These are phyloP conservation scores for Myotis pilosus DNA, from an alignment of 2,797 vertebrate species.

Conservation along the genomic window DNA sequence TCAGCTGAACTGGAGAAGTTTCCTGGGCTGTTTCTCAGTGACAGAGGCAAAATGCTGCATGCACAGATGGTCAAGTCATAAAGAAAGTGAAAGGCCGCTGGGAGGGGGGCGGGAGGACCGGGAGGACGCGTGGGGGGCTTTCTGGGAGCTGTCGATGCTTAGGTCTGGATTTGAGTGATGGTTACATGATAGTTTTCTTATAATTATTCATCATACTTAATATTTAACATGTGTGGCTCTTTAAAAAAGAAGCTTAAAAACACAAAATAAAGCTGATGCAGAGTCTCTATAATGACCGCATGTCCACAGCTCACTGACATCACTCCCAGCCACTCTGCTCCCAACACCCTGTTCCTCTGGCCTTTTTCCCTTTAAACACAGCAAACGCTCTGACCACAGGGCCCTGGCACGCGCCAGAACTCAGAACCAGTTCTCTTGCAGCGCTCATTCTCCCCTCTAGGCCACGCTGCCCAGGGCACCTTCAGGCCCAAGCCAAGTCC, in stretches of 20 bases:
- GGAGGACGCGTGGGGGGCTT: rapidly evolving
- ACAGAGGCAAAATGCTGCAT: neutral
- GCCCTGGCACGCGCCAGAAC: neutral
- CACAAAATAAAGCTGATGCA: neutral
- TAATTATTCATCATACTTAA: neutral
- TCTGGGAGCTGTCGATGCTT: neutral
- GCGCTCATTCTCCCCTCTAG: rapidly evolving
- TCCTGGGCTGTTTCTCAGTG: neutral
- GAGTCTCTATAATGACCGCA: neutral
- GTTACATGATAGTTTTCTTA: neutral
- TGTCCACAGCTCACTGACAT: neutral
- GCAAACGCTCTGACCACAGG: neutral
- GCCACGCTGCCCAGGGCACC: rapidly evolving
- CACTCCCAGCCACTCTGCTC: neutral
- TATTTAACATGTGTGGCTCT: neutral
- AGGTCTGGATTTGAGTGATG: neutral
- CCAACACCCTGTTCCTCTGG: neutral
- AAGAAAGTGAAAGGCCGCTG: neutral
- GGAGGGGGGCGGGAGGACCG: neutral
- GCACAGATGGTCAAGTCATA: neutral
- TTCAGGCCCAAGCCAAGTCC: neutral
- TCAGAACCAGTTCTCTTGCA: rapidly evolving
- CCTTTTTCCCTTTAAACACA: neutral
- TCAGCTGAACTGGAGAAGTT: neutral
- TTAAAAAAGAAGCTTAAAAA: neutral